Base-by-base conservation (phyloP, 2,888 invertebrate genomes). In the Dasypolia templi region DNA sequence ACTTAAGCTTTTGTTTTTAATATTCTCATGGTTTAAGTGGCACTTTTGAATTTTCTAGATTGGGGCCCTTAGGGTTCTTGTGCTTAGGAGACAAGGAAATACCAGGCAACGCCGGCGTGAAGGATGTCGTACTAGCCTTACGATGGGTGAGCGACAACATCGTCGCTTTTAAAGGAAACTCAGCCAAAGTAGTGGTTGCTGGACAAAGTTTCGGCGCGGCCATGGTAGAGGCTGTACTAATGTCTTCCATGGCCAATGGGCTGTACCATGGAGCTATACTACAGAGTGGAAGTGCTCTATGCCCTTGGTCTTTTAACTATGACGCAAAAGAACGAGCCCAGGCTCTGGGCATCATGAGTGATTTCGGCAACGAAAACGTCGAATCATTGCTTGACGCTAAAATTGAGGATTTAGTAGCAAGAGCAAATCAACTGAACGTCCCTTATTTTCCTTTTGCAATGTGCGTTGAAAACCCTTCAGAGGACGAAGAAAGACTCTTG, bases 101-200 rank as follows among this genome's bases (percentile, higher is more conserved):
- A 62, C 94, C 96, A 26, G 96, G 96, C 12, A 96, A 96, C 59
- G 93, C 92, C 3, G 96, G 94, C 3, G 89, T 92, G 0, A 96
- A 95, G 80, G 96, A 96, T 73, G 91, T 93, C 0, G 90, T 95
- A 0, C 69, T 92, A 56, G 96, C 94, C 1, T 77, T 96, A 58
- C 88, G 95, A 59, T 96, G 96, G 96, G 89, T 95, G 3, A 88
- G 93, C 64, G 96, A 96, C 73, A 96, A 96, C 77, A 95, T 96
- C 9, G 89, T 93, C 2, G 96, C 95, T 0, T 96, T 96, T 72
- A 90, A 91, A 72, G 96, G 96, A n/a, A 93, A 94, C 73, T 91
- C 96, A 3, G 84, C 92, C 5, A 92, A 90, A 70, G 92, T 95
- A 2, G 91, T 94, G 7, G 75, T 95, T 9, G 96, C 89, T 0